Evolutionary conservation across 2,113 vertebrate genomes (phyloP), one percentile per base, ranked within the genome.

Genomic region (Gymnocephalus cernua): DNA sequence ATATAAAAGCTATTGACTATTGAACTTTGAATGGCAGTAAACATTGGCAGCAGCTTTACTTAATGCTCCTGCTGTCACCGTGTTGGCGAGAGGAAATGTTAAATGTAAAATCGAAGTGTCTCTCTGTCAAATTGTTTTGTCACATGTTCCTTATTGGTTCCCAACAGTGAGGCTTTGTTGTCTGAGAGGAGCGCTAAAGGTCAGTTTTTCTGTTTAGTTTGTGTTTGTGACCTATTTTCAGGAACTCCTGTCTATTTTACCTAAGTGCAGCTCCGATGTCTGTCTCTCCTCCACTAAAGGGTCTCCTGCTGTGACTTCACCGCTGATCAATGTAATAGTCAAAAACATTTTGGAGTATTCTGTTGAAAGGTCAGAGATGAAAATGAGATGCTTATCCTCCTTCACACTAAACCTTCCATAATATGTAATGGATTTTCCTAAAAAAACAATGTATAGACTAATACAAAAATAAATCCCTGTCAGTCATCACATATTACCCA

Each of bases 271-370:
- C 29, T 27, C 9, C 6, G 3, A 54, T 32, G 74, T 62, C 50
- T 23, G 50, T 16, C 16, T 73, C 59, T 47, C 44, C 47, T 27
- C 50, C 47, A 53, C 44, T 69, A 41, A 85, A 80, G 57, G 45
- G 10, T 69, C 58, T 64, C 82, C 79, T 0, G 54, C 83, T 79
- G 84, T n/a, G 77, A 67, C 44, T 84, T 88, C 70, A 59, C 6
- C 0, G 12, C 44, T 54, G 25, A 87, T 90, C 82, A 82, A 71
- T 90, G 74, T 57, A 63, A 81, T 68, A 81, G 79, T 84, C 80
- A 69, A 73, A 80, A 79, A 50, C 45, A 73, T 65, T 81, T 67
- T 25, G 4, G 3, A 58, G 38, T 78, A 47, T 7, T 77, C 32
- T 27, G 4, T 66, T 58, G 83, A 82, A 91, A 91, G 82, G 87